Percentiles rank a stretch among this genome's conserved stretches.
These are phyloP conservation scores for Onychomys leucogaster DNA, from an alignment of 2,797 vertebrate genomes.

Conservation along the genomic window DNA sequence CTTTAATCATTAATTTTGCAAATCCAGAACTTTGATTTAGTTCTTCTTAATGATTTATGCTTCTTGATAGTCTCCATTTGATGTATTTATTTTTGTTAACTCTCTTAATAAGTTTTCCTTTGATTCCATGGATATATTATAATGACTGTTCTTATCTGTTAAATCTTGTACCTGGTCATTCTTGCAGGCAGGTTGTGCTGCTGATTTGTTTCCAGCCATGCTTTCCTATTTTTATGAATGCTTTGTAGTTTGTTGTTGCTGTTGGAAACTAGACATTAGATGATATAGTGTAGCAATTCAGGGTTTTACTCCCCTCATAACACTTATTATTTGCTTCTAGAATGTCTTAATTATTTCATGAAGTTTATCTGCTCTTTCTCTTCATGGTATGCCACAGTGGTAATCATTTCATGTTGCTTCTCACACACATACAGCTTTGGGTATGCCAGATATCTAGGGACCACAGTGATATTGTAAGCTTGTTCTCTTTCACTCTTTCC, in stretches of 20 bases:
- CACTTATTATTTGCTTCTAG: neutral
- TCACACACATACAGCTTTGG: neutral
- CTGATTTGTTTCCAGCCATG: neutral
- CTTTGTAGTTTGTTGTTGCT: neutral
- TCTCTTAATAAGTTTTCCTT: neutral
- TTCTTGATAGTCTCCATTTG: neutral
- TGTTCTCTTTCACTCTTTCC: neutral
- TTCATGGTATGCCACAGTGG: neutral
- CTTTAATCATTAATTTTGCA: neutral
- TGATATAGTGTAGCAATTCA: neutral
- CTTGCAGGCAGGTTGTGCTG: neutral
- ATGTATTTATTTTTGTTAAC: neutral
- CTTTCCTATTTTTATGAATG: neutral
- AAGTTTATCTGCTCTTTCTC: neutral
- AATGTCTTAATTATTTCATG: neutral
- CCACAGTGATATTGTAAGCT: neutral
- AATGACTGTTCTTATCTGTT: neutral
- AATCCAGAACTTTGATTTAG: neutral
- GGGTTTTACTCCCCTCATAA: neutral
- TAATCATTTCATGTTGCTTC: neutral
- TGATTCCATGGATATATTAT: neutral
- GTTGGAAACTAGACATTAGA: conserved; percentile 9
- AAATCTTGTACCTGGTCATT: neutral
- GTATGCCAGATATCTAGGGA: neutral
- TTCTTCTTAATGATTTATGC: neutral